Conservation (phyloP, 2,113 vertebrate genomes). For the Alosa alosa region DNA sequence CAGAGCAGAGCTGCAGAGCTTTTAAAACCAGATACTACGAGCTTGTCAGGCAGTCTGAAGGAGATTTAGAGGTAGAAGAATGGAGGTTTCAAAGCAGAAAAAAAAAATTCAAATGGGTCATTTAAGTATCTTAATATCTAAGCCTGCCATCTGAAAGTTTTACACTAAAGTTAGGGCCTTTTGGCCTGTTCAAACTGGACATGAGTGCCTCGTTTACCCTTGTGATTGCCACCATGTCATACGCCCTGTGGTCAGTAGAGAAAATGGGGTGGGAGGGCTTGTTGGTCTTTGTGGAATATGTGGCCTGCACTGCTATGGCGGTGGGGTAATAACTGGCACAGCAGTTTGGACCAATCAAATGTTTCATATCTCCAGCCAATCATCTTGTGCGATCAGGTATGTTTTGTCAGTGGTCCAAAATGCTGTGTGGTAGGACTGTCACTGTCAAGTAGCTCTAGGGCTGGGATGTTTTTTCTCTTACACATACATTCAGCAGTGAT, state of each 20-base stretch:
- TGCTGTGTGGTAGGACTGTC: slow-evolving; percentile 14
- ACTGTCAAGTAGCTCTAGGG: not conserved
- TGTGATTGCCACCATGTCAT: not conserved
- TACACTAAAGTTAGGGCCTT: not conserved
- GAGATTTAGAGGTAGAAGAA: not conserved
- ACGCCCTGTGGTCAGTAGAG: not conserved
- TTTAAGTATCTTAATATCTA: not conserved
- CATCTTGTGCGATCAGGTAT: not conserved
- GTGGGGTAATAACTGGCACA: slow-evolving; percentile 23
- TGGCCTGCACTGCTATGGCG: not conserved
- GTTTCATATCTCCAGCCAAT: not conserved
- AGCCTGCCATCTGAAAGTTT: too few species aligned
- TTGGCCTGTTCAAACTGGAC: not conserved
- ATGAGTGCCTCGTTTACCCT: not conserved
- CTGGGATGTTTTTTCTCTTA: not conserved
- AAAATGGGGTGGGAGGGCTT: not conserved
- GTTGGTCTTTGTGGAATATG: not conserved
- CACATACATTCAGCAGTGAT: slow-evolving; percentile 33
- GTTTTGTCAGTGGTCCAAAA: slow-evolving; percentile 1
- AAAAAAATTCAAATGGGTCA: not conserved
- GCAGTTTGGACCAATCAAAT: slow-evolving; percentile 21
- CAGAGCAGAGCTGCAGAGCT: not conserved
- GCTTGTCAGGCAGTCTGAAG: not conserved
- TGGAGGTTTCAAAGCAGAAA: too few species aligned
- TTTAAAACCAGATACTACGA: not conserved